These are phyloP conservation scores for Ormyrus rosae DNA, from an alignment of 2,888 invertebrate species.

Conservation along the genomic window DNA sequence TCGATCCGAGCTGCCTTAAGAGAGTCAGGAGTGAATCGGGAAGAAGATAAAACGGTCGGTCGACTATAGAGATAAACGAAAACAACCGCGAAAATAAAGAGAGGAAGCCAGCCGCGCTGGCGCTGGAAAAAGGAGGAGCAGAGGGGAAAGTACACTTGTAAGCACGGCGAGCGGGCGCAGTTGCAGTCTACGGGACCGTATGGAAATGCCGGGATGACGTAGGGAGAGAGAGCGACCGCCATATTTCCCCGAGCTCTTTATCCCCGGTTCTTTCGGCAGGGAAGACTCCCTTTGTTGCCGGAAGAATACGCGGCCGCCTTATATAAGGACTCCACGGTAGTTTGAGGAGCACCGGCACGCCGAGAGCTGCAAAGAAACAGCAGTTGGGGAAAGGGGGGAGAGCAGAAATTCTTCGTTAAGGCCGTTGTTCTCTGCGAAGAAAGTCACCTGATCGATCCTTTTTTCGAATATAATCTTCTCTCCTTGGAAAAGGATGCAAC, in stretches of 20 bases:
- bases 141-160: background rate
- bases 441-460: background rate
- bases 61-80: too few relatives aligned
- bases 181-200: background rate
- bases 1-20: too few relatives aligned
- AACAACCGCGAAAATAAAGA: too few relatives aligned
- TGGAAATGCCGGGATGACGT: background rate
- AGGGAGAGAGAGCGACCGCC: background rate
- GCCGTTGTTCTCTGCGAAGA: slow-evolving; percentile 16
- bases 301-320: slow-evolving; percentile 18
- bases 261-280: slow-evolving; percentile 2
- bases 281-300: slow-evolving; percentile 35
- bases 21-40: too few relatives aligned
- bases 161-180: background rate
- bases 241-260: slow-evolving; percentile 39
- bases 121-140: background rate
- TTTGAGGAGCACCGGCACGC: background rate
- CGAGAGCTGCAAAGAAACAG: background rate
- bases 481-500: background rate
- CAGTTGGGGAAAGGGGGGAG: background rate
- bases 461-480: background rate
- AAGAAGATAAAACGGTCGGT: too few relatives aligned
- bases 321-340: background rate
- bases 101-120: too few relatives aligned
- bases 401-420: slow-evolving; percentile 35